phyloP scores from a whole-genome alignment of 2,888 invertebrate genomes.

The Drosophila emarginata region DNA sequence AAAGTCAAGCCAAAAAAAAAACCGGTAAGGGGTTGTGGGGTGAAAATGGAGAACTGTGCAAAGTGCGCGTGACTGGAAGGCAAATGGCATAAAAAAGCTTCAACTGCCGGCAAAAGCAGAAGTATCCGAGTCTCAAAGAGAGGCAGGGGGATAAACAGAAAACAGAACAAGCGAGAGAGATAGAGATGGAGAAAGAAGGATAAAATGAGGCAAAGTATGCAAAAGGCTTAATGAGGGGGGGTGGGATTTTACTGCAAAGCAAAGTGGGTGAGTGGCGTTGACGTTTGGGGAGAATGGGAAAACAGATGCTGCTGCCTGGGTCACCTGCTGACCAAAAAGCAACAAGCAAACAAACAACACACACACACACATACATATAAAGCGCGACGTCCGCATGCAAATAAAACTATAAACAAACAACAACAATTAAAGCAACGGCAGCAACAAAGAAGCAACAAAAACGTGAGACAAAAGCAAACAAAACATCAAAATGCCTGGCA shows the following conservation, averaged over 20 bases:
- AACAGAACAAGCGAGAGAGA: conserved; percentile 33
- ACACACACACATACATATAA: conserved; percentile 33
- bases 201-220: neutral
- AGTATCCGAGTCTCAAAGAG: conserved; percentile 11
- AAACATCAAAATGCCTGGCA: conserved; percentile 27
- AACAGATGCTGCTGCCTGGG: neutral
- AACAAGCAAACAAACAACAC: conserved; percentile 57
- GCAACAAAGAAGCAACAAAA: conserved; percentile 41
- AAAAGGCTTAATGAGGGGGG: conserved; percentile 37
- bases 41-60: conserved; percentile 15
- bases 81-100: conserved; percentile 38
- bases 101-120: conserved; percentile 15
- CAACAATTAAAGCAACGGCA: conserved; percentile 24
- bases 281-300: neutral
- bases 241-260: neutral
- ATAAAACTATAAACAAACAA: conserved; percentile 40
- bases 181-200: neutral
- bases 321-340: conserved; percentile 55
- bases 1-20: conserved; percentile 33
- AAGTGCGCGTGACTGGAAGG: conserved; percentile 58
- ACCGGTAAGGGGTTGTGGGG: neutral
- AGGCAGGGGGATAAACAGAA: neutral
- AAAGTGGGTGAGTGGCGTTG: conserved; percentile 5
- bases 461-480: conserved; percentile 56
- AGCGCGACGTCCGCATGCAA: conserved; percentile 43